These are phyloP conservation scores for Bombus superbus DNA, from an alignment of 1,140 invertebrate species.

Conservation along the genomic window DNA sequence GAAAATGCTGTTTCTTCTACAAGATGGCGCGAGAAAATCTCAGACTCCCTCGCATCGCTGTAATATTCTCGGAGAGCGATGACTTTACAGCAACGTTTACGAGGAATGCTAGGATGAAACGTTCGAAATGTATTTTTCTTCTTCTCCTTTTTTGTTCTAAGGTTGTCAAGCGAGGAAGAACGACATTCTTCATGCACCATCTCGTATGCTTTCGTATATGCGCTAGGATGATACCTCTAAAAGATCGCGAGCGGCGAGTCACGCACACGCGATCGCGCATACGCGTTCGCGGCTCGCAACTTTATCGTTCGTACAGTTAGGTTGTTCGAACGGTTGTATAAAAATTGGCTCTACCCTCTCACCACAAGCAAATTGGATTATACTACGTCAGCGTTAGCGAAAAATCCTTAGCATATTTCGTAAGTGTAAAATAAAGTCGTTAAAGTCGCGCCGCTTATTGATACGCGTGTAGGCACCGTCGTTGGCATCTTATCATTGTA, in stretches of 20 bases:
- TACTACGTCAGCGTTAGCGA: constrained; percentile 75
- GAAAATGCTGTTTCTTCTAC: constrained; percentile 64
- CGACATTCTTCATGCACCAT: constrained; percentile 63
- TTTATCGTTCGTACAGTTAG: constrained; percentile 68
- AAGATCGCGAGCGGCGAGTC: constrained; percentile 55
- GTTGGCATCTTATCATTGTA: constrained; percentile 64
- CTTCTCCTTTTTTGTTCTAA: not conserved
- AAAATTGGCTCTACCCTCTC: constrained; percentile 80
- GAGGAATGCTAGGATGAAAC: not conserved
- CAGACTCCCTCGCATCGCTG: constrained; percentile 23
- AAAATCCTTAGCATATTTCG: constrained; percentile 72
- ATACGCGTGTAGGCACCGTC: constrained; percentile 67
- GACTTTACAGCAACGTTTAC: not conserved
- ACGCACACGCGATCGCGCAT: not conserved
- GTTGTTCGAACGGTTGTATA: constrained; percentile 72
- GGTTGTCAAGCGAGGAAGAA: constrained; percentile 37
- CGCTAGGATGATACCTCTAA: constrained; percentile 53
- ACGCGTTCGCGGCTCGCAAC: constrained; percentile 48
- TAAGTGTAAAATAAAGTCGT: constrained; percentile 63
- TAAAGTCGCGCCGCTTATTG: constrained; percentile 56
- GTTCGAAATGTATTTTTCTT: not conserved
- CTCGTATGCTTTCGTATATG: constrained; percentile 54
- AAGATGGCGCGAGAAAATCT: constrained; percentile 71
- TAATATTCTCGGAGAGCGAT: not conserved
- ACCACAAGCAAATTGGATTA: constrained; percentile 79